A percentile compares a stretch with the other conserved stretches of the same genome.
These are phyloP conservation scores for Ophraella communa DNA, from an alignment of 2,888 invertebrate genomes.

Conservation along the genomic window DNA sequence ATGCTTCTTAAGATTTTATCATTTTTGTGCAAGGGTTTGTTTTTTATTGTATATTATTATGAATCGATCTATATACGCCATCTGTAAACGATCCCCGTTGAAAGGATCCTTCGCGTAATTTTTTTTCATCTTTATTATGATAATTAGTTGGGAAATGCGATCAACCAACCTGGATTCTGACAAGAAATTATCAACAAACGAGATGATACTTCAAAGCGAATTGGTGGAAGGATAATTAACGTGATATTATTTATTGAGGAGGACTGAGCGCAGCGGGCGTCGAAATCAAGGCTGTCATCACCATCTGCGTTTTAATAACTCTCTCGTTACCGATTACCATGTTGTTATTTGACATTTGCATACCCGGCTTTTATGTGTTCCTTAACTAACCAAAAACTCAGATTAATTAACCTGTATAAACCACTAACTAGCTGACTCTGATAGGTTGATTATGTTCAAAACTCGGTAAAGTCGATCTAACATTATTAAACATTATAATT, in stretches of 20 bases:
- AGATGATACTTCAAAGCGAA: slow-evolving; percentile 26
- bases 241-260: slow-evolving; percentile 41
- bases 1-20: no score
- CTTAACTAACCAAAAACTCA: slow-evolving; percentile 56
- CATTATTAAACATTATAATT: slow-evolving; percentile 28
- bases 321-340: slow-evolving; percentile 57
- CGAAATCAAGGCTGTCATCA: slow-evolving; percentile 49
- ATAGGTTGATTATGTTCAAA: slow-evolving; percentile 47
- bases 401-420: slow-evolving; percentile 56
- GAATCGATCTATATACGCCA: no score
- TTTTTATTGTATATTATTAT: no score
- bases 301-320: slow-evolving; percentile 56
- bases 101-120: no score
- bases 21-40: no score
- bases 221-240: slow-evolving; percentile 41
- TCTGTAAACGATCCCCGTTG: no score
- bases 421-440: slow-evolving; percentile 55
- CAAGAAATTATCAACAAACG: slow-evolving; percentile 9
- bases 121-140: neutral
- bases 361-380: slow-evolving; percentile 52
- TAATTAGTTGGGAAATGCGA: neutral
- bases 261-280: slow-evolving; percentile 47
- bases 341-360: slow-evolving; percentile 50
- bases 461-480: slow-evolving; percentile 23
- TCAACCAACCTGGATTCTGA: slow-evolving; percentile 1